A percentile compares a stretch with the other conserved stretches of the same genome.
Evolutionary conservation across 2,888 invertebrate species (phyloP).

Genomic region (Drosophila algonquin): DNA sequence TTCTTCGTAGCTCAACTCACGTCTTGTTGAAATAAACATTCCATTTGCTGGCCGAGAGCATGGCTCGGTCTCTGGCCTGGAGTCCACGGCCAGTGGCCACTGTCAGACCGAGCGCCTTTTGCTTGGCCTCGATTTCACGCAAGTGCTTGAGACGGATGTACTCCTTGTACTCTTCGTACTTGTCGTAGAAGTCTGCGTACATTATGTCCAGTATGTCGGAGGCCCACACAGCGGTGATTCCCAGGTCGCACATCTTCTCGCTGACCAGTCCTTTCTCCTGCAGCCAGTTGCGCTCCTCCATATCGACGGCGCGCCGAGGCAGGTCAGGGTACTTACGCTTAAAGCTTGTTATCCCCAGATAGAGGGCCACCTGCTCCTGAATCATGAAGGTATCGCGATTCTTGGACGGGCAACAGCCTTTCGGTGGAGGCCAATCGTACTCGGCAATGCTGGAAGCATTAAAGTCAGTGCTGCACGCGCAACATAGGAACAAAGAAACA

Average conservation of each 20-base stretch:
- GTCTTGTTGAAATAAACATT: constrained; percentile 92
- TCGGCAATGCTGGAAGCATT: constrained; percentile 95
- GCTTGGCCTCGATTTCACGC: constrained; percentile 88
- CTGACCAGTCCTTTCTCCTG: constrained; percentile 92
- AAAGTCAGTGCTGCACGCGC: constrained; percentile 85
- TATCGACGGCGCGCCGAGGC: constrained; percentile 92
- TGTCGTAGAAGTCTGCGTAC: constrained; percentile 96
- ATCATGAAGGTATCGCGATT: constrained; percentile 93
- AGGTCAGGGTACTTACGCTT: constrained; percentile 97
- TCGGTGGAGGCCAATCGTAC: constrained; percentile 94
- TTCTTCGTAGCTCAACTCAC: constrained; percentile 67
- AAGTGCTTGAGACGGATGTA: constrained; percentile 86
- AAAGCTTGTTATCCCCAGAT: constrained; percentile 97
- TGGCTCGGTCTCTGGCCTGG: constrained; percentile 89
- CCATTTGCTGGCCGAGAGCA: constrained; percentile 94
- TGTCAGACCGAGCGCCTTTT: constrained; percentile 85
- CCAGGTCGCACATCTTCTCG: constrained; percentile 96
- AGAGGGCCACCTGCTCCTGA: constrained; percentile 98
- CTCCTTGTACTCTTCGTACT: constrained; percentile 95
- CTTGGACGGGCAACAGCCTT: constrained; percentile 85
- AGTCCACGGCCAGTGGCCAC: constrained; percentile 83
- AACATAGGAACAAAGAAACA: not conserved
- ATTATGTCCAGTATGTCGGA: constrained; percentile 98
- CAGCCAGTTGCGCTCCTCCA: constrained; percentile 95
- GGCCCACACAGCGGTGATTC: constrained; percentile 94